Base-by-base conservation (phyloP, 2,888 invertebrate species). In the Caradrina kadenii region DNA sequence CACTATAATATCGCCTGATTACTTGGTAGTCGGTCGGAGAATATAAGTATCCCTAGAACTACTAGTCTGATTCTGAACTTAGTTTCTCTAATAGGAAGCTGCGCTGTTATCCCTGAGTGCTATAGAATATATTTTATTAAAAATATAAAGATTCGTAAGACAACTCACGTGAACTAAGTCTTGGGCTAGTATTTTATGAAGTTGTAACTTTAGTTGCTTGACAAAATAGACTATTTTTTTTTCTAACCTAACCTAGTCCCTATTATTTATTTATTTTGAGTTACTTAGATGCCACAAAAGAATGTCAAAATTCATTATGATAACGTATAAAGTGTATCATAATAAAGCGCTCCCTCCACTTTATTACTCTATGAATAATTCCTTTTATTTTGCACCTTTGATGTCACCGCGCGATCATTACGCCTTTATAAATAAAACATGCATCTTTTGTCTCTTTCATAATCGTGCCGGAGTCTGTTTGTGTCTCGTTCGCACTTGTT, bases 351-450 rank as follows among this genome's bases (percentile, higher is more conserved):
- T 19, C 58, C 49, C 50, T 61, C 11, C 52, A 1, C 61, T 76
- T 84, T 84, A 85, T 83, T 68, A 65, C 81, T 73, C 80, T 68
- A 88, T 88, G 88, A 88, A 88, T 88, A 85, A 87, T 87, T 88
- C 89, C 63, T 59, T 80, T 74, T 79, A 81, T 79, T 78, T 79
- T 50, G 45, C 80, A 84, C 82, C 85, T 87, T 87, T 86, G 83
- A 85, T 82, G 84, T 86, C 78, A 68, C 64, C 64, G 64, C 69
- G 52, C 59, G 72, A 68, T 75, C 74, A 84, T 84, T 65, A 81
- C 73, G 56, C 31, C 63, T 59, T 66, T 56, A 82, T 87, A 85
- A 86, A 87, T 86, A 87, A 87, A 79, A 83, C 77, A 83, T 81
- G 64, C 58, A 64, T 65, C 70, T 69, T 63, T 63, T 60, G 22